Evolutionary conservation across 2,888 invertebrate genomes (phyloP).

Genomic region (Catocala sponsa): DNA sequence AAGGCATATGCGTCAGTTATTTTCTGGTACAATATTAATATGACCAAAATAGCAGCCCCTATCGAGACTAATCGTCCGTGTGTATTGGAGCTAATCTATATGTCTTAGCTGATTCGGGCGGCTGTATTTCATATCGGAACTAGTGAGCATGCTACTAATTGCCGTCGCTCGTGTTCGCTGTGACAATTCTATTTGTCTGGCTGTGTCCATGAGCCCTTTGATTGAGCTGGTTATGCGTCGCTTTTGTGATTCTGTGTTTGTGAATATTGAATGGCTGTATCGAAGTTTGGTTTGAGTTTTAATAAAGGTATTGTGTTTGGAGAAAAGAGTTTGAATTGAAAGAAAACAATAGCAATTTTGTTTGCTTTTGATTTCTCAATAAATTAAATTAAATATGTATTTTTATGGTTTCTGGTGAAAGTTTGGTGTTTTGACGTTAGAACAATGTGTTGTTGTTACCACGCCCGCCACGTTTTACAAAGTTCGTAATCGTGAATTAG

Average conservation of each 20-base stretch:
- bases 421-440: too few species aligned
- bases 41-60: background rate
- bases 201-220: slow-evolving; percentile 57
- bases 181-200: slow-evolving; percentile 76
- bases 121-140: slow-evolving; percentile 83
- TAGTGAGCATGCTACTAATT: slow-evolving; percentile 78
- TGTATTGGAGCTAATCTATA: slow-evolving; percentile 74
- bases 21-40: too few species aligned
- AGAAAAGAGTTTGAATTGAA: background rate
- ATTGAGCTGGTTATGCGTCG: slow-evolving; percentile 43
- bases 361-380: too few species aligned
- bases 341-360: too few species aligned
- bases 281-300: background rate
- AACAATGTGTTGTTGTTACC: too few species aligned
- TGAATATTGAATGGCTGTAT: background rate
- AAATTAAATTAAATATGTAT: too few species aligned
- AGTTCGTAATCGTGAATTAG: too few species aligned
- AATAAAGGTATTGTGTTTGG: background rate
- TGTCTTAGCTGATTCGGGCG: slow-evolving; percentile 80
- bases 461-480: too few species aligned
- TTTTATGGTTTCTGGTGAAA: too few species aligned
- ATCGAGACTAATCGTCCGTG: slow-evolving; percentile 49
- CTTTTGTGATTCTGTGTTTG: slow-evolving; percentile 20
- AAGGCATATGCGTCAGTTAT: too few species aligned
- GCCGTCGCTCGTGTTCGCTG: slow-evolving; percentile 64